These are phyloP conservation scores for Lepus timidus DNA, from an alignment of 2,113 vertebrate genomes.

Conservation along the genomic window DNA sequence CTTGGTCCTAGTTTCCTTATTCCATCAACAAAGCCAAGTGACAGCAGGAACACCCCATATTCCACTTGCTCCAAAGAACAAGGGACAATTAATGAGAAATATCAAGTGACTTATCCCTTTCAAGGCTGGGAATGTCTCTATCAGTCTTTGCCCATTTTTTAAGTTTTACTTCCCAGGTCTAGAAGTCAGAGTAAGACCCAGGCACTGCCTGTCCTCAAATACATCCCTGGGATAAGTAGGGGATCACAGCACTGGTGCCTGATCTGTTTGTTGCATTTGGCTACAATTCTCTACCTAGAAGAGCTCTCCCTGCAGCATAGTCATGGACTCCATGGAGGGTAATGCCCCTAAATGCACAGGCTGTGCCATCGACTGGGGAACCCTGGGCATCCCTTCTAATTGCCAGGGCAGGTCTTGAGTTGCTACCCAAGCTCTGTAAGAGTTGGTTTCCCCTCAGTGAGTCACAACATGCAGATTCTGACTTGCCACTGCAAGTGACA, in stretches of 20 bases:
- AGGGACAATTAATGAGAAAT: background rate
- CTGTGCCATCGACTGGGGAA: background rate
- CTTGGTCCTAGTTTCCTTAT: background rate
- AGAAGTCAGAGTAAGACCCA: background rate
- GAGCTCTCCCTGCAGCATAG: background rate
- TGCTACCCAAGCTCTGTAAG: background rate
- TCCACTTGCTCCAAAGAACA: background rate
- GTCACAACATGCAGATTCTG: background rate
- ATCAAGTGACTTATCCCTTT: background rate
- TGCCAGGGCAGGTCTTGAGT: background rate
- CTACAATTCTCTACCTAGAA: background rate
- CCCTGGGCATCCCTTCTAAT: background rate
- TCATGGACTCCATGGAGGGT: too few species aligned
- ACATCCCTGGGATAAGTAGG: background rate
- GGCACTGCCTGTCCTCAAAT: background rate
- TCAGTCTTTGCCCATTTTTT: background rate
- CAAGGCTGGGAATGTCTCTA: background rate
- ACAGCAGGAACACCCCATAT: background rate
- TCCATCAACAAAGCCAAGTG: background rate
- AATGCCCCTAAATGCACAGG: background rate
- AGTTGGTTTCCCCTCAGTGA: background rate
- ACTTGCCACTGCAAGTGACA: background rate
- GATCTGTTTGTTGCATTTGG: background rate
- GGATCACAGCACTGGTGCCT: background rate
- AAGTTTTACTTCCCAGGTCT: background rate